phyloP scores from a whole-genome alignment of 2,113 vertebrate genomes.

The Sorex araneus region DNA sequence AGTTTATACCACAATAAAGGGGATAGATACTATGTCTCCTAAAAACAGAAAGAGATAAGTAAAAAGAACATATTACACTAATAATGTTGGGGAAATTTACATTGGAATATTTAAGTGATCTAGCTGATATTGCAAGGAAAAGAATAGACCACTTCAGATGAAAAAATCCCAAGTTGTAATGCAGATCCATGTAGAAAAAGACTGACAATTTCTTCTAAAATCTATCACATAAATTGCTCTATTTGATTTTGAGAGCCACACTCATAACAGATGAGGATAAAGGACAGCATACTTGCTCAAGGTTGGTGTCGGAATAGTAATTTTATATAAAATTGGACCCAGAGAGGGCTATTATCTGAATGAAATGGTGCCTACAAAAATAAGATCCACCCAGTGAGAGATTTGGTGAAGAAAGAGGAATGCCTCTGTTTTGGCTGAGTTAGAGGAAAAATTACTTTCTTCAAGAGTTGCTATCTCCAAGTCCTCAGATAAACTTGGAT shows the following conservation, averaged over 20 bases:
- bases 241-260: background rate
- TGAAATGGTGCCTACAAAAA: background rate
- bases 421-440: background rate
- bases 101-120: background rate
- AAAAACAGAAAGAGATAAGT: background rate
- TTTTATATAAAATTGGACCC: background rate
- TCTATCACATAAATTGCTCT: background rate
- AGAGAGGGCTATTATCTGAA: background rate
- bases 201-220: background rate
- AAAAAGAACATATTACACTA: background rate
- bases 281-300: background rate
- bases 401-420: background rate
- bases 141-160: background rate
- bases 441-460: background rate
- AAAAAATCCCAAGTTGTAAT: background rate
- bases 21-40: background rate
- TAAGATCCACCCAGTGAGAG: background rate
- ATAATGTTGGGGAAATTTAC: conserved; percentile 6
- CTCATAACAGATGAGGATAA: conserved; percentile 16
- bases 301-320: background rate
- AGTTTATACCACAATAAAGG: background rate
- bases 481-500: conserved; percentile 9
- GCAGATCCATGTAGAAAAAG: background rate
- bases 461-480: background rate
- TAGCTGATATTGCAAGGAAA: background rate